These are phyloP conservation scores for Sylvilagus floridanus DNA, from an alignment of 2,797 vertebrate species.

Conservation along the genomic window DNA sequence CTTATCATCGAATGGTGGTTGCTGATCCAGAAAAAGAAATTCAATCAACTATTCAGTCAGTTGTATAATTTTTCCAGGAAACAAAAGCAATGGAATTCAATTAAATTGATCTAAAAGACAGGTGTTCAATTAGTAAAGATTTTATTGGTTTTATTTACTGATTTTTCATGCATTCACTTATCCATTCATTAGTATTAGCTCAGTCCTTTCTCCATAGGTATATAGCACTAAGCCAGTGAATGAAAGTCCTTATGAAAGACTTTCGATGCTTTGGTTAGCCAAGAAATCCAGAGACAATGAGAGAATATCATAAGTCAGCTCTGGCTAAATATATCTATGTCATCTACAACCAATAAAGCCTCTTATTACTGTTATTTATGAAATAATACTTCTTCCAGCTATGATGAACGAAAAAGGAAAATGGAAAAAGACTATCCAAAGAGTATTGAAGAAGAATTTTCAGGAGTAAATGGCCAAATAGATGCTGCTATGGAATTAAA, in stretches of 20 bases:
- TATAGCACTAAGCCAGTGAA: neutral
- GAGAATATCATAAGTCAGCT: neutral
- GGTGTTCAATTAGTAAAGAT: neutral
- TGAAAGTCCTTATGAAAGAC: neutral
- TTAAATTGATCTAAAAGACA: neutral
- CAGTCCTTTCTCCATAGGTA: neutral
- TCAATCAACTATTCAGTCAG: neutral
- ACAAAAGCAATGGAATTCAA: constrained; percentile 11
- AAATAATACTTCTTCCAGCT: constrained; percentile 76
- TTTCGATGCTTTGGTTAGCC: constrained; percentile 12
- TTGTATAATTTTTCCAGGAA: constrained; percentile 17
- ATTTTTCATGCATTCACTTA: neutral
- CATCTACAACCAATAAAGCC: neutral
- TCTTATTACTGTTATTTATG: constrained; percentile 10
- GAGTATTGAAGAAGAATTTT: constrained; percentile 79
- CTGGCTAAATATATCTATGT: neutral
- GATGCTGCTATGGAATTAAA: constrained; percentile 82
- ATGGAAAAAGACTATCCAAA: constrained; percentile 82
- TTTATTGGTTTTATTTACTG: constrained; percentile 10
- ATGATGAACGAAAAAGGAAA: constrained; percentile 76
- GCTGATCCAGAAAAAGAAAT: constrained; percentile 53
- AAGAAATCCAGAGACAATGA: neutral
- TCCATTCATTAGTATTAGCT: neutral
- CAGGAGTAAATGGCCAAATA: constrained; percentile 76
- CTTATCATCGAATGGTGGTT: neutral